Evolutionary conservation across 2,113 vertebrate genomes (phyloP).

Genomic region (Australoheros scitulus): DNA sequence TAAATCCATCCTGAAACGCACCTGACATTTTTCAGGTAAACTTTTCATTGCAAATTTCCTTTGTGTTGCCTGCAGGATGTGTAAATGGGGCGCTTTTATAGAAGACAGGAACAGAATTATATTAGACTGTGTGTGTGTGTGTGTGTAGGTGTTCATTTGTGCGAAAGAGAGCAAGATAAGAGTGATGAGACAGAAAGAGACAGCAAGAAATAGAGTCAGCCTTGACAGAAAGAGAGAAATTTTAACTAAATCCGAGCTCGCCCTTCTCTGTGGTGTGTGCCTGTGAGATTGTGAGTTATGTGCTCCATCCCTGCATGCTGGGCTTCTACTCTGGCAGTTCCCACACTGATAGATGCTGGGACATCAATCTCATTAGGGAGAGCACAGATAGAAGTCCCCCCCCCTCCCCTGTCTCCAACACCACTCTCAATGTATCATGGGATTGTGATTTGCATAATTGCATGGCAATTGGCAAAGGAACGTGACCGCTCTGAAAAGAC

Average conservation of each 20-base stretch:
- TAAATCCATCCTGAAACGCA: conserved; percentile 34
- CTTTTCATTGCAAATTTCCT: conserved; percentile 54
- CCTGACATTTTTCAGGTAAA: conserved; percentile 53
- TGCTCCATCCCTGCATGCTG: conserved; percentile 22
- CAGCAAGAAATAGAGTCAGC: conserved; percentile 41
- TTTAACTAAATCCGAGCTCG: conserved; percentile 28
- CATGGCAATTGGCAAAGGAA: conserved; percentile 62
- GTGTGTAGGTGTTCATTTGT: neutral
- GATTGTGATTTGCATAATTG: conserved; percentile 75
- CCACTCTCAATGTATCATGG: conserved; percentile 54
- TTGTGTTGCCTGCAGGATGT: conserved; percentile 36
- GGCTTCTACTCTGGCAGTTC: conserved; percentile 50
- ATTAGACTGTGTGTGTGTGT: neutral
- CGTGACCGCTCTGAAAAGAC: conserved; percentile 23
- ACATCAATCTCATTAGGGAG: conserved; percentile 76
- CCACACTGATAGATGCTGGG: conserved; percentile 67
- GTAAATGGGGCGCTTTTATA: conserved; percentile 43
- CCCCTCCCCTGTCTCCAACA: neutral
- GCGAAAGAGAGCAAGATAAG: conserved; percentile 26
- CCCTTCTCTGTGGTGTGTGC: conserved; percentile 17
- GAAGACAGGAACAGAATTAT: conserved; percentile 31
- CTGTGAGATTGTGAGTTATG: conserved; percentile 44
- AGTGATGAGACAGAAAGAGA: conserved; percentile 35
- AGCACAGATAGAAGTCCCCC: conserved; percentile 18
- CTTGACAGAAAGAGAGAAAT: conserved; percentile 35